These are phyloP conservation scores for Pteronotus mesoamericanus DNA, from an alignment of 2,797 vertebrate genomes.

Conservation along the genomic window DNA sequence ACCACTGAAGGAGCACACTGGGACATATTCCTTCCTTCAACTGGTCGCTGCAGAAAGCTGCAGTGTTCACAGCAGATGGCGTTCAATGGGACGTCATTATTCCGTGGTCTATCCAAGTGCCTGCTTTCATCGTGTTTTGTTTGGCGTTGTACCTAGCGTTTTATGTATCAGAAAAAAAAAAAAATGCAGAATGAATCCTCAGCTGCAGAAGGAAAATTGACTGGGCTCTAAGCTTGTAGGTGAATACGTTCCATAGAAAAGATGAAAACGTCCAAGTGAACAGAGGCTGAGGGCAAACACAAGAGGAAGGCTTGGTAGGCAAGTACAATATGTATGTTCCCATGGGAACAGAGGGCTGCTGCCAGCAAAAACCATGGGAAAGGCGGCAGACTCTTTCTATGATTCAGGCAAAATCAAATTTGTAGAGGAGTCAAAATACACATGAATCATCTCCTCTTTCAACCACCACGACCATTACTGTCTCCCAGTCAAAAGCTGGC, in stretches of 20 bases:
- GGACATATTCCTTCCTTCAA: not conserved
- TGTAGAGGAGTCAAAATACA: constrained; percentile 45
- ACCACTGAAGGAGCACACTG: not conserved
- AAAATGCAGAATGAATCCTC: not conserved
- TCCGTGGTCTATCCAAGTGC: not conserved
- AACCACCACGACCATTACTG: not conserved
- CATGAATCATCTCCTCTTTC: constrained; percentile 48
- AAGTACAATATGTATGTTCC: not conserved
- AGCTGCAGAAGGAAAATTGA: not conserved
- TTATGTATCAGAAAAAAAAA: not conserved
- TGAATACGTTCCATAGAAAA: not conserved
- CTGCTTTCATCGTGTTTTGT: not conserved
- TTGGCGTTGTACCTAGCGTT: not conserved
- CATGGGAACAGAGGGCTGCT: not conserved
- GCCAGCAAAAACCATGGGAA: constrained; percentile 49
- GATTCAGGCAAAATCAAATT: constrained; percentile 54
- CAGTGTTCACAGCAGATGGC: not conserved
- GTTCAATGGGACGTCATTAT: not conserved
- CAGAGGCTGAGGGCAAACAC: not conserved
- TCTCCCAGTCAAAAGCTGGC: constrained; percentile 20
- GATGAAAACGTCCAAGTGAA: not conserved
- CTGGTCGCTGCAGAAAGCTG: not conserved
- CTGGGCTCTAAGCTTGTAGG: not conserved
- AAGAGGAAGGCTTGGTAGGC: not conserved
- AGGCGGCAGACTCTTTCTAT: constrained; percentile 41